Conservation (phyloP, 2,888 invertebrate genomes). For the Agonopterix heracliana region DNA sequence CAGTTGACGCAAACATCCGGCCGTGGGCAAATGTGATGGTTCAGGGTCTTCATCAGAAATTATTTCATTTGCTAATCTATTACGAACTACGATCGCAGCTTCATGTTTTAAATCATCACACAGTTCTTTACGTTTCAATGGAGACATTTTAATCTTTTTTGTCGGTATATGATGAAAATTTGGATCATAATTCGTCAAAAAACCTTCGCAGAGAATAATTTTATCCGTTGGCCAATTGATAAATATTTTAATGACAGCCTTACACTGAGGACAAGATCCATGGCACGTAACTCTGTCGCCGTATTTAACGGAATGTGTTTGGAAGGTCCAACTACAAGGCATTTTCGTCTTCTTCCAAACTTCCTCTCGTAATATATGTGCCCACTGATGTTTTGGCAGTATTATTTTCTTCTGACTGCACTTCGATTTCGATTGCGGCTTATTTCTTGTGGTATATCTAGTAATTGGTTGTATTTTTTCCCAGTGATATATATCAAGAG, state of each 20-base stretch:
- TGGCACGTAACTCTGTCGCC: conserved; percentile 2
- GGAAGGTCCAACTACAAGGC: conserved; percentile 7
- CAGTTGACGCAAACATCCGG: conserved; percentile 5
- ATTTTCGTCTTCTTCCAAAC: conserved; percentile 4
- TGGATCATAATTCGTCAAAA: background rate
- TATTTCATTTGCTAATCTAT: background rate
- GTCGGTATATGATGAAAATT: background rate
- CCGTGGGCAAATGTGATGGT: conserved; percentile 4
- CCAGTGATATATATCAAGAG: conserved; percentile 9
- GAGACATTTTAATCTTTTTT: conserved; percentile 6
- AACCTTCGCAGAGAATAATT: conserved; percentile 1
- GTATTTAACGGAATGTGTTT: conserved; percentile 2
- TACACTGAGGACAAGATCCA: conserved; percentile 7
- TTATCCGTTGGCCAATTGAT: conserved; percentile 11
- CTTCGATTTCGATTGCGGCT: conserved; percentile 1
- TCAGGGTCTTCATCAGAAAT: conserved; percentile 1
- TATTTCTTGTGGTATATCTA: background rate
- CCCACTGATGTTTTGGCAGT: conserved; percentile 9
- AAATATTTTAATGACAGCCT: conserved; percentile 1
- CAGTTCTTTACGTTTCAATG: conserved; percentile 4
- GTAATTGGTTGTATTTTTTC: conserved; percentile 7
- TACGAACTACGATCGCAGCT: conserved; percentile 3
- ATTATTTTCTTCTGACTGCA: background rate
- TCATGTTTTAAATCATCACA: conserved; percentile 2
- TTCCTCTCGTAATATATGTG: conserved; percentile 8